Base-by-base conservation (phyloP, 2,797 vertebrate genomes). In the Psittacula echo region DNA sequence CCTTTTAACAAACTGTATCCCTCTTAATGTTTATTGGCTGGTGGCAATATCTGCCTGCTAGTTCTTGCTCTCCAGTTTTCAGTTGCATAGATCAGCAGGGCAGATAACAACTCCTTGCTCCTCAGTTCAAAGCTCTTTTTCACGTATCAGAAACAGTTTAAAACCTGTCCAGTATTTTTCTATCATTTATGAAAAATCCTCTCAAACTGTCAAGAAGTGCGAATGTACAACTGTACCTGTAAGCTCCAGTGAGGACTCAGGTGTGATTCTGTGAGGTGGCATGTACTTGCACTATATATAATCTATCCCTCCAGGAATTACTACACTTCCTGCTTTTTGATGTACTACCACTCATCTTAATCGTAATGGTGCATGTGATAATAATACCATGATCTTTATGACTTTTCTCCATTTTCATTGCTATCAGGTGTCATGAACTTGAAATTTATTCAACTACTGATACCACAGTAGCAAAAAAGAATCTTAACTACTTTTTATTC, bases 371-470 rank as follows among this genome's bases (percentile, higher is more conserved):
- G 30, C 42, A 26, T 15, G 23, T 74, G 89, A 56, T 80, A 62
- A 92, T 76, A 90, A 65, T 20, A 61, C 47, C 26, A 30, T 8
- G 27, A 76, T 61, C 32, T 75, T 89, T 50, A 80, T 78, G 54
- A 45, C 66, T 93, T 91, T 94, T 90, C 64, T 80, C 47, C 9
- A 73, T 88, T 94, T 94, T 85, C 66, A 60, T 62, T 91, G 77
- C 68, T 79, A 62, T 56, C 44, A 27, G 16, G 68, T 95, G 68
- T 70, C 92, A 60, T 2, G 29, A 90, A 90, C 85, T 73, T 85
- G 82, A 96, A 81, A 92, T 91, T 85, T 92, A 85, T 93, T 77
- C 74, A 72, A 45, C 60, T 73, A 22, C 77, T 80, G 73, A 6
- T 20, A 30, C 44, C 90, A 85, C 34, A 70, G 20, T 51, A 89